These are phyloP conservation scores for Agapostemon virescens DNA, from an alignment of 2,888 invertebrate species.

Conservation along the genomic window DNA sequence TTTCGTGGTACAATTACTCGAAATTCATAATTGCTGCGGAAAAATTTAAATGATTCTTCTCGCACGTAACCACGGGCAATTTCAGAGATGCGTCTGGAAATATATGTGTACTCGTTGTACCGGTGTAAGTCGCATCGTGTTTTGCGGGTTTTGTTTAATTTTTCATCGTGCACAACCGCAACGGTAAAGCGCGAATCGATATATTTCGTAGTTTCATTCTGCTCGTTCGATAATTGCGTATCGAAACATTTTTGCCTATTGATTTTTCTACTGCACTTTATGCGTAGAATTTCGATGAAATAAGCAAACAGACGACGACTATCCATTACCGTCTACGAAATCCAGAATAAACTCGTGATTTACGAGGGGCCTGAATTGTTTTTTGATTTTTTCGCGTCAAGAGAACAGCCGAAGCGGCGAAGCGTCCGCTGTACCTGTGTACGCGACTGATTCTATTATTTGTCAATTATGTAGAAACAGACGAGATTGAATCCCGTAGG, in stretches of 20 bases:
- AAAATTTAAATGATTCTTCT: neutral
- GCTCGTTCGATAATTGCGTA: neutral
- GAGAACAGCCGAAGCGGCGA: neutral
- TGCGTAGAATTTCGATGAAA: neutral
- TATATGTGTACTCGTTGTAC: neutral
- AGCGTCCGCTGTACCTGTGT: too few species aligned
- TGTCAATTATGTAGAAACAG: neutral
- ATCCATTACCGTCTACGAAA: neutral
- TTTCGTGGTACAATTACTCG: too few species aligned
- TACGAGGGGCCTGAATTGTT: neutral
- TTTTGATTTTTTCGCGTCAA: neutral
- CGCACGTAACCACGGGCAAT: neutral
- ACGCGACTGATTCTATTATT: neutral
- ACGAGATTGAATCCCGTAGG: neutral
- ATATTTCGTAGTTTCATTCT: neutral
- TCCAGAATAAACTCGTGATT: neutral
- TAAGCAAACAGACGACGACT: conserved; percentile 4
- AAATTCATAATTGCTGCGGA: neutral
- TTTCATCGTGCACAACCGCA: neutral
- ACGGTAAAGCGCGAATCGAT: neutral
- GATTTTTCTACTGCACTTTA: neutral
- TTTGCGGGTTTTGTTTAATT: too few species aligned
- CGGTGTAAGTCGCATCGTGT: neutral
- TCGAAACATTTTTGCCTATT: neutral
- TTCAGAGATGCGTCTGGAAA: neutral